phyloP scores from a whole-genome alignment of 2,113 vertebrate species.

The human region GRCh38 chr7:8974501-8975000 shows the following conservation, averaged over 20 bases:
- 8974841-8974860: neutral
- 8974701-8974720: too few species aligned
- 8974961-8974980: neutral
- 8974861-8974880: neutral
- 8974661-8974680: too few species aligned
- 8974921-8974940: neutral
- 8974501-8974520: neutral
- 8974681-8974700: too few species aligned
- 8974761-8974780: neutral
- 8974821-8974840: neutral
- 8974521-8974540: neutral
- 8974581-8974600: neutral
- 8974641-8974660: neutral
- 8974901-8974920: neutral
- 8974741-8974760: conserved; percentile 34
- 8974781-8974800: conserved; percentile 4
- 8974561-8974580: neutral
- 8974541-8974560: neutral
- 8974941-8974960: neutral
- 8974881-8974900: neutral
- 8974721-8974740: too few species aligned
- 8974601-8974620: neutral
- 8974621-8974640: neutral
- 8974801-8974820: neutral
- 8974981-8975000: neutral